Conservation (phyloP, 2,797 vertebrate species). For the Nannoperca australis region DNA sequence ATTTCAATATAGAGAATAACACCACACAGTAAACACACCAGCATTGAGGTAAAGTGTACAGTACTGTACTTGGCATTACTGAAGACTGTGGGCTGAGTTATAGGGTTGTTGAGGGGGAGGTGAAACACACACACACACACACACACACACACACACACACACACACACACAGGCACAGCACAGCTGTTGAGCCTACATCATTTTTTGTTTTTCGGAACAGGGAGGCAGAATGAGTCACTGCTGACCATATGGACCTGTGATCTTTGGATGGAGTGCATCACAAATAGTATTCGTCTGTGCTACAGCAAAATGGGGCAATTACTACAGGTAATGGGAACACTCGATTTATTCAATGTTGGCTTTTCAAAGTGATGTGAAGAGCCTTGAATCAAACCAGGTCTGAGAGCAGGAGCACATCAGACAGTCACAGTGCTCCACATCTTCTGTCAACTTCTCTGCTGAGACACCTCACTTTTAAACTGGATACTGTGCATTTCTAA, state of each 20-base stretch:
- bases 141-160: constrained; percentile 6
- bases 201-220: constrained; percentile 34
- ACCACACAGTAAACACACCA: neutral
- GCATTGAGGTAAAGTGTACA: neutral
- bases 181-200: constrained; percentile 43
- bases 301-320: neutral
- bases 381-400: neutral
- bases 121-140: constrained; percentile 16
- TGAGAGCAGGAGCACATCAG: neutral
- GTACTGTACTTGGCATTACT: neutral
- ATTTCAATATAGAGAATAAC: neutral
- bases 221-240: constrained; percentile 53
- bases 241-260: constrained; percentile 43
- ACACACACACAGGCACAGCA: neutral
- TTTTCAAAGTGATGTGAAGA: constrained; percentile 36
- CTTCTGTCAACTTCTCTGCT: neutral
- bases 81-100: constrained; percentile 13
- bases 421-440: neutral
- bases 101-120: constrained; percentile 19
- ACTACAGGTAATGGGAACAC: constrained; percentile 11
- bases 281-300: constrained; percentile 15
- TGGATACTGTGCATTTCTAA: neutral
- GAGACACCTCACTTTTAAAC: neutral
- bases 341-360: constrained; percentile 1
- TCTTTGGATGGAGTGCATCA: constrained; percentile 23